Evolutionary conservation across 2,888 invertebrate species (phyloP), one percentile per base, ranked within the genome.

Genomic region (Morpho helenor): DNA sequence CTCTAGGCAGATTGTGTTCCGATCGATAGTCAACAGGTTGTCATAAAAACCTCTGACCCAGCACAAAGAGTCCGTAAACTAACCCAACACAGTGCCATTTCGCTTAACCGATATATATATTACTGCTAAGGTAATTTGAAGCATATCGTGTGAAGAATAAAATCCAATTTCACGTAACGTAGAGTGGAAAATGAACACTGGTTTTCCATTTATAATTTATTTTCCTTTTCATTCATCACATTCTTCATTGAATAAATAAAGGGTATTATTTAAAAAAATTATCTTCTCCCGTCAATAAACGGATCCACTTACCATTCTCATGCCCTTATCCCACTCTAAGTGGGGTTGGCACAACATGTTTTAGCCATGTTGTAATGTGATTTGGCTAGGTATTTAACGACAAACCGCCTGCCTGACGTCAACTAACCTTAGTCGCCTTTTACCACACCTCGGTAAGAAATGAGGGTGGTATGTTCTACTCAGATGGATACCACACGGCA

Each of bases 1-100:
- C 54, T 61, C 57, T 49, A 47, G 57, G 50, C 60, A 62, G 60
- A 62, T 58, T 51, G 54, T 57, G 54, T 22, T 46, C 40, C 48
- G 62, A 57, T 63, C 62, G 56, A 65, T 60, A 61, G 53, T 49
- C 61, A 61, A 55, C 59, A 59, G 50, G 59, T 56, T 22, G 46
- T 31, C 40, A 22, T 16, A 22, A 22, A 40, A 45, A 41, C 23
- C 10, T 6, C 8, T n/a, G 8, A 31, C 49, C 2, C 9, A 8
- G 39, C 45, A 51, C 50, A 40, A 48, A 31, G 31, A 47, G 22
- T 8, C 16, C 53, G 43, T 48, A 51, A 49, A 40, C 8, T 43
- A 2, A 47, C n/a, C 10, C 23, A 7, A 48, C 54, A 61, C 46
- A 46, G 8, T 22, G 39, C 49, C 50, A 53, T 56, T 53, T 61